Evolutionary conservation across 2,113 vertebrate species (phyloP).

Genomic region (Leptosomus discolor): DNA sequence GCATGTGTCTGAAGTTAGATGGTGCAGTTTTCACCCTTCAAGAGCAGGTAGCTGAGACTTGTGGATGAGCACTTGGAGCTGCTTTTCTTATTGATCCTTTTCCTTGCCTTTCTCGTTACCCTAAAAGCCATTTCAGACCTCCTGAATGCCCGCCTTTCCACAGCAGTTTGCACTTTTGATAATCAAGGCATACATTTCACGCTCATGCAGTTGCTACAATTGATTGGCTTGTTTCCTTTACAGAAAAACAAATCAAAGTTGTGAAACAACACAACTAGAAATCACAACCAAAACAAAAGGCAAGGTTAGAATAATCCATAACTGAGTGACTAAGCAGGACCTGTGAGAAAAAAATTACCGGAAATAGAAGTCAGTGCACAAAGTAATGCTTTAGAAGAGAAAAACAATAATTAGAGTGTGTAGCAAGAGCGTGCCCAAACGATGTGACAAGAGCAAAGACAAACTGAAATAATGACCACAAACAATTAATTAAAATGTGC

Average conservation of each 20-base stretch:
- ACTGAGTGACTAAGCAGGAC: background rate
- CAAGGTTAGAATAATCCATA: background rate
- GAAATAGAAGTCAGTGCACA: background rate
- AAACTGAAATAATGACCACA: background rate
- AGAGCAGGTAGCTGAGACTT: background rate
- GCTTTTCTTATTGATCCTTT: background rate
- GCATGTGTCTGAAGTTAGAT: background rate
- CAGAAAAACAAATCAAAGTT: background rate
- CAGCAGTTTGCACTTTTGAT: background rate
- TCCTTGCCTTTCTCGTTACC: background rate
- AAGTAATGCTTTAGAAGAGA: background rate
- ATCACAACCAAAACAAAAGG: background rate
- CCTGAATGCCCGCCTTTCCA: background rate
- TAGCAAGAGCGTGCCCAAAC: background rate
- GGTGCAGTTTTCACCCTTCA: background rate
- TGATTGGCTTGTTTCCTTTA: background rate
- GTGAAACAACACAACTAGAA: background rate
- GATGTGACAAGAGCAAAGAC: background rate
- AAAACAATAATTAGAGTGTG: background rate
- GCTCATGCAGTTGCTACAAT: background rate
- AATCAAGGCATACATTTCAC: background rate
- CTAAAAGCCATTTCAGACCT: background rate
- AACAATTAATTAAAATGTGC: background rate
- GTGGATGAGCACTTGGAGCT: background rate
- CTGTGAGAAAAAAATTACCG: background rate